Conservation (phyloP, 1,140 invertebrate species). For the Drosophila setifemur region DNA sequence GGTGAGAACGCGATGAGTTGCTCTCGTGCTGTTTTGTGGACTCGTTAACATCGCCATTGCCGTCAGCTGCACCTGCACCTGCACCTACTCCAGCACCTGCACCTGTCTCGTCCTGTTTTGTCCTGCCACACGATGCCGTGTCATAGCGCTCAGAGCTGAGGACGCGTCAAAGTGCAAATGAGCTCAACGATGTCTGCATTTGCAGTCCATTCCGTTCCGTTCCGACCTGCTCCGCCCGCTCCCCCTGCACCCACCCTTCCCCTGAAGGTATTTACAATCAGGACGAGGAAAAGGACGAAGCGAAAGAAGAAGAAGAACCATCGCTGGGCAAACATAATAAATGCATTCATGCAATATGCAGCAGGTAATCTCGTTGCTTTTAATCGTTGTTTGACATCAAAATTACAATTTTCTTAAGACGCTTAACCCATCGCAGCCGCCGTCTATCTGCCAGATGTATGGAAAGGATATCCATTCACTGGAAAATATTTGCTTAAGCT, state of each 20-base stretch:
- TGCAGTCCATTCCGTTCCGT: background rate
- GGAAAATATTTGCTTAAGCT: constrained; percentile 44
- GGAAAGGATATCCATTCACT: constrained; percentile 36
- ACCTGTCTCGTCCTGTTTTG: constrained; percentile 33
- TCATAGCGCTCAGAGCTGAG: constrained; percentile 37
- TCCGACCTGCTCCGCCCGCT: background rate
- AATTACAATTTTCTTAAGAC: constrained; percentile 79
- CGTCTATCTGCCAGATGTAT: constrained; percentile 15
- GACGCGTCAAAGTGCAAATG: constrained; percentile 75
- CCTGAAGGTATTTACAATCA: background rate
- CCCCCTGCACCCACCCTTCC: background rate
- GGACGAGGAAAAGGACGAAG: constrained; percentile 3
- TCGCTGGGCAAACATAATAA: constrained; percentile 62
- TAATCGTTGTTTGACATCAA: constrained; percentile 82
- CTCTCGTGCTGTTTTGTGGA: constrained; percentile 54
- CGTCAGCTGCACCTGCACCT: constrained; percentile 65
- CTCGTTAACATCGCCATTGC: constrained; percentile 75
- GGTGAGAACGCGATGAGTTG: background rate
- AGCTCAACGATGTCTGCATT: constrained; percentile 61
- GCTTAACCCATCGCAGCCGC: constrained; percentile 30
- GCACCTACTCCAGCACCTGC: constrained; percentile 51
- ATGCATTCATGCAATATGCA: constrained; percentile 80
- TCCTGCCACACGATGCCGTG: constrained; percentile 35
- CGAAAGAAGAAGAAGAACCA: background rate
- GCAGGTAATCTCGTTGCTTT: constrained; percentile 81